Conservation (phyloP, 1,140 invertebrate species). For the Musca vetustissima region DNA sequence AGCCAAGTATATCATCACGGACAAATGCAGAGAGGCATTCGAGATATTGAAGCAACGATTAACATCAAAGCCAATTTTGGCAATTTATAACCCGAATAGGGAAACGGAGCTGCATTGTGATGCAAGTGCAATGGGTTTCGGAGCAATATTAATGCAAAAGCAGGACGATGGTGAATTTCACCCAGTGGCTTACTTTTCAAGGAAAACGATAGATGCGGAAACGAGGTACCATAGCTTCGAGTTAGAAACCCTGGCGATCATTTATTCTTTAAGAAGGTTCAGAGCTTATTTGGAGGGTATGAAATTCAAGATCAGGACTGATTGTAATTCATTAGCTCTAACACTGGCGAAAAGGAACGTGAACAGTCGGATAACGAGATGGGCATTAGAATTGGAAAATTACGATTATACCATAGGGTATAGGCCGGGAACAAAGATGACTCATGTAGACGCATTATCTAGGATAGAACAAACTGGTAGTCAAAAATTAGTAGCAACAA, state of each 20-base stretch:
- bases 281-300: conserved; percentile 56
- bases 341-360: conserved; percentile 51
- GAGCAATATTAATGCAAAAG: conserved; percentile 36
- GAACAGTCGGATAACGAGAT: not conserved
- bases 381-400: conserved; percentile 3
- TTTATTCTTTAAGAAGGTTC: conserved; percentile 42
- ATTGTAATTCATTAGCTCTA: conserved; percentile 48
- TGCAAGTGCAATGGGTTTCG: conserved; percentile 41
- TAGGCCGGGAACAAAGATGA: not conserved
- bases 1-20: conserved; percentile 16
- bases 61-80: conserved; percentile 26
- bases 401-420: not conserved
- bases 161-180: conserved; percentile 33
- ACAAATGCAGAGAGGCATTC: too few relatives aligned
- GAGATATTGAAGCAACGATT: too few relatives aligned
- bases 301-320: conserved; percentile 56
- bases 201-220: conserved; percentile 40
- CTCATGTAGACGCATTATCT: not conserved
- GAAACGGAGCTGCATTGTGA: conserved; percentile 33
- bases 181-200: conserved; percentile 48
- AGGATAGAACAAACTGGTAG: not conserved
- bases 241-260: conserved; percentile 43
- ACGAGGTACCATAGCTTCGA: conserved; percentile 49
- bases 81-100: conserved; percentile 24
- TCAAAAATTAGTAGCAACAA: not conserved